A percentile compares a stretch with the other conserved stretches of the same genome.
Evolutionary conservation across 2,113 vertebrate species (phyloP).

Genomic region (Tragelaphus scriptus): DNA sequence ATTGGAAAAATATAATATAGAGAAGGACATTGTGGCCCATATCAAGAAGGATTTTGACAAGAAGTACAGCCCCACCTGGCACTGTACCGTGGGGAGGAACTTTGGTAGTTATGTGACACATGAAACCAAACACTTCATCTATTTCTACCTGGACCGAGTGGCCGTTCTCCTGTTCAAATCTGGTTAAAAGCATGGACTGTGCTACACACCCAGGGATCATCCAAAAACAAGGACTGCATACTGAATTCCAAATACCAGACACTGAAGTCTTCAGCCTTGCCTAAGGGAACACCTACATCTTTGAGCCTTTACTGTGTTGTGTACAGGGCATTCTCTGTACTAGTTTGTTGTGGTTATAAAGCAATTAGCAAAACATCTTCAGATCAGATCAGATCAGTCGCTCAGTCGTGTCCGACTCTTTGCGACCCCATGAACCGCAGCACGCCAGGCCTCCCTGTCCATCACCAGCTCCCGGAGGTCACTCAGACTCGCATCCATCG

Average conservation of each 20-base stretch:
- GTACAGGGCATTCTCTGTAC: not conserved
- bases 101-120: not conserved
- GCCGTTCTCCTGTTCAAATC: not conserved
- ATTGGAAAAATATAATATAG: not conserved
- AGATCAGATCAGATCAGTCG: too few species aligned
- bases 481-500: too few species aligned
- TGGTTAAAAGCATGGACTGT: not conserved
- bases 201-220: not conserved
- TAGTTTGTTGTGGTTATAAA: not conserved
- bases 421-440: too few species aligned
- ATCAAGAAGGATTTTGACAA: not conserved
- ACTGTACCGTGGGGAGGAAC: not conserved
- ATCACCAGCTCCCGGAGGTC: too few species aligned
- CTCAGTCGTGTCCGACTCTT: too few species aligned
- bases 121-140: not conserved
- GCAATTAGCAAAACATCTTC: not conserved
- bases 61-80: not conserved
- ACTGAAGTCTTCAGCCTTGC: not conserved
- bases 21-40: not conserved
- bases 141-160: not conserved
- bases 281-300: not conserved
- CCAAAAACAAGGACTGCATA: not conserved
- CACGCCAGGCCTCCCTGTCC: too few species aligned
- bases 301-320: not conserved
- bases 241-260: not conserved